These are phyloP conservation scores for Campylorhamphus procurvoides DNA, from an alignment of 2,113 vertebrate genomes.

Conservation along the genomic window DNA sequence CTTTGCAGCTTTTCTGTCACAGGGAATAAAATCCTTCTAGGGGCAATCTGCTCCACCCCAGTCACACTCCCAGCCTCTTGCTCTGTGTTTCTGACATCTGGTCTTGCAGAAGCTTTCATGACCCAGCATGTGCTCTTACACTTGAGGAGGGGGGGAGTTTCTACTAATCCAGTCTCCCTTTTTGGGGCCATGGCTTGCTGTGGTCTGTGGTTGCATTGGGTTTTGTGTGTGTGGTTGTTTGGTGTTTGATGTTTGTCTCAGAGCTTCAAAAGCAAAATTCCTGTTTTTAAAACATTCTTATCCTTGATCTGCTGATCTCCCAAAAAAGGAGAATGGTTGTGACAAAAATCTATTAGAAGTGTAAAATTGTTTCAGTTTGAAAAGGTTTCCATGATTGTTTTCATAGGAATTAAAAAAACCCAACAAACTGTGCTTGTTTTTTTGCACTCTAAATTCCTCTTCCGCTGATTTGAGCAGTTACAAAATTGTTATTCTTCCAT, in stretches of 20 bases:
- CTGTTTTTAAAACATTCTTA: neutral
- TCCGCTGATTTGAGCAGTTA: neutral
- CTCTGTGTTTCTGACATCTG: neutral
- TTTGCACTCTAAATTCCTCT: neutral
- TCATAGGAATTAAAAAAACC: neutral
- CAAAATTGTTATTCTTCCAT: neutral
- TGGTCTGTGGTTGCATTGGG: neutral
- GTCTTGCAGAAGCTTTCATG: neutral
- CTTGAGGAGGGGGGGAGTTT: neutral
- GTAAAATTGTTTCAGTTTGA: neutral
- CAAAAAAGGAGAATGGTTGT: neutral
- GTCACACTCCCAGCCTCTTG: neutral
- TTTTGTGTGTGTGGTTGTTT: neutral
- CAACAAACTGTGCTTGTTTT: neutral
- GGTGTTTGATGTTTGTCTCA: neutral
- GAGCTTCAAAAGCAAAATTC: neutral
- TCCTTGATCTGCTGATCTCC: neutral
- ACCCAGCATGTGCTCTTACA: neutral
- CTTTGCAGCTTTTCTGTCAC: neutral
- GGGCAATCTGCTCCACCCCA: neutral
- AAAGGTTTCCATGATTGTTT: neutral
- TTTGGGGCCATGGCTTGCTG: rapidly evolving
- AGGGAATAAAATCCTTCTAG: neutral
- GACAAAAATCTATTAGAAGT: neutral
- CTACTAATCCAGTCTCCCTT: rapidly evolving